phyloP scores from a whole-genome alignment of 1,140 invertebrate genomes.

The Gryon sp. region DNA sequence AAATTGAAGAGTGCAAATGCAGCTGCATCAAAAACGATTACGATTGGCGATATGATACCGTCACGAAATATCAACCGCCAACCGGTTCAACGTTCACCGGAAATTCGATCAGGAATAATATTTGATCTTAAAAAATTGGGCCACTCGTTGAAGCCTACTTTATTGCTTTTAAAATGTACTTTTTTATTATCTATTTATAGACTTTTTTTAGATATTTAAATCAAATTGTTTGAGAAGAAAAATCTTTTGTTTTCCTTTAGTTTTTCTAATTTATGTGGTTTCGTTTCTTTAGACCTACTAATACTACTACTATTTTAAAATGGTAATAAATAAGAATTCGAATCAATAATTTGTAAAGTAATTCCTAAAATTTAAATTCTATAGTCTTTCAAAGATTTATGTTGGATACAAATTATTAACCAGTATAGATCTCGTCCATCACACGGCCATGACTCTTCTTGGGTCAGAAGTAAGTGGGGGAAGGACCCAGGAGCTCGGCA shows the following conservation, averaged over 20 bases:
- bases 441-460: constrained; percentile 56
- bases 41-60: constrained; percentile 48
- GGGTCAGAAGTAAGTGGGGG: constrained; percentile 51
- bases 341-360: constrained; percentile 12
- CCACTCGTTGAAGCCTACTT: not conserved
- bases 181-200: no score
- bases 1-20: constrained; percentile 75
- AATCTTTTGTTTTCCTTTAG: no score
- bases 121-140: constrained; percentile 2
- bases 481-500: constrained; percentile 53
- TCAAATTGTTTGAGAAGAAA: no score
- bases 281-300: no score
- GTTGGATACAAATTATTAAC: constrained; percentile 36
- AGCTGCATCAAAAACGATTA: constrained; percentile 66
- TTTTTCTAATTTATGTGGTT: no score
- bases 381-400: constrained; percentile 27
- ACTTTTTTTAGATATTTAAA: no score
- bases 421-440: constrained; percentile 48
- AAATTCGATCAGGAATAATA: constrained; percentile 15
- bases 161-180: no score
- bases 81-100: constrained; percentile 20
- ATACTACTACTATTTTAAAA: no score
- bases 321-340: constrained; percentile 13
- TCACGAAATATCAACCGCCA: constrained; percentile 44
- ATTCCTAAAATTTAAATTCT: constrained; percentile 15